Conservation (phyloP, 2,888 invertebrate genomes). For the Aquatica leii region DNA sequence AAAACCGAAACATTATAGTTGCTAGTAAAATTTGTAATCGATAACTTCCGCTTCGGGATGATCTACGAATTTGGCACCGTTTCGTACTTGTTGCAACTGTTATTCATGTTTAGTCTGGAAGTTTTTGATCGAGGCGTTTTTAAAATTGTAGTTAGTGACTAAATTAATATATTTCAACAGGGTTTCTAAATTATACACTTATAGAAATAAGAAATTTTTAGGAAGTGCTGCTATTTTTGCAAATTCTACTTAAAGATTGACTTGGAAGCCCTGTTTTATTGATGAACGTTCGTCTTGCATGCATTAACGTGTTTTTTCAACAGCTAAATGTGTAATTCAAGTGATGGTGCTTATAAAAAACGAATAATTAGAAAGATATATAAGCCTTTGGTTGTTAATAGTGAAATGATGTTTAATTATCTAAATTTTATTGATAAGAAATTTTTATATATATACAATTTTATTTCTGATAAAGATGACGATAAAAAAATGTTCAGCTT, state of each 20-base stretch:
- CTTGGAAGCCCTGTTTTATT: conserved; percentile 7
- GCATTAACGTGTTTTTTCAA: not conserved
- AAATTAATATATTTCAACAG: conserved; percentile 3
- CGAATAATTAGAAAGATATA: conserved; percentile 25
- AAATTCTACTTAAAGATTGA: not conserved
- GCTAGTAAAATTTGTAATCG: too few species aligned
- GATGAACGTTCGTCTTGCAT: not conserved
- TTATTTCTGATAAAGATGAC: conserved; percentile 25
- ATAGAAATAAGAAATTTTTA: not conserved
- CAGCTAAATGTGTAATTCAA: conserved; percentile 25
- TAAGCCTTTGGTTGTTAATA: conserved; percentile 36
- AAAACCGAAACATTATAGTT: not conserved
- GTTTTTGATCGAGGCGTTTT: too few species aligned
- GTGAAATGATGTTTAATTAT: conserved; percentile 26
- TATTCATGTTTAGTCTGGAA: too few species aligned
- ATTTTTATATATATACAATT: conserved; percentile 31
- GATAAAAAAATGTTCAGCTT: conserved; percentile 23
- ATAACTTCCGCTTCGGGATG: too few species aligned
- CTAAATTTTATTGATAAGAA: conserved; percentile 32
- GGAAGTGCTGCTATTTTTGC: conserved; percentile 6
- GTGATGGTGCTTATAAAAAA: conserved; percentile 31
- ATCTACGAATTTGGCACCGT: not conserved
- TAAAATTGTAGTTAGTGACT: conserved; percentile 7
- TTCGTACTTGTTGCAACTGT: not conserved
- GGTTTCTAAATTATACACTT: conserved; percentile 3